phyloP scores from a whole-genome alignment of 2,797 vertebrate genomes.

The Fistularia tabacaria region DNA sequence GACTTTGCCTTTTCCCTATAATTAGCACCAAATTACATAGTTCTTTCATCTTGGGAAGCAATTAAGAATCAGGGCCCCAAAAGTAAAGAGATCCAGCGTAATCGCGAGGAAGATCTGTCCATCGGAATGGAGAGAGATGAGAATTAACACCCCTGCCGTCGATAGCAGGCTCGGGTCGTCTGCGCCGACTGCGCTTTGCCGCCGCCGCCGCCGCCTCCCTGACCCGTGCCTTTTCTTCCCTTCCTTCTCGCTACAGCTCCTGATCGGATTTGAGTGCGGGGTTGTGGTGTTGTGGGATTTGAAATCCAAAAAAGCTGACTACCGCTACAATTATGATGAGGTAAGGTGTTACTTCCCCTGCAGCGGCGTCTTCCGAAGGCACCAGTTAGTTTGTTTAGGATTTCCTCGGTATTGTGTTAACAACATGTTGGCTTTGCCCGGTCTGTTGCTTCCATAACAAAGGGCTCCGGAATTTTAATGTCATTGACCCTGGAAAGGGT shows the following conservation, averaged over 20 bases:
- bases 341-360: slow-evolving; percentile 69
- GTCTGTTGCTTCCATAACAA: background rate
- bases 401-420: background rate
- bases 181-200: slow-evolving; percentile 21
- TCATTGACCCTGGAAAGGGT: too few species aligned
- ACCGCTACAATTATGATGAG: slow-evolving; percentile 96
- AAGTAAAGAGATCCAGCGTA: background rate
- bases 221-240: slow-evolving; percentile 23
- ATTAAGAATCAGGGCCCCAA: background rate
- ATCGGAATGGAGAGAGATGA: background rate
- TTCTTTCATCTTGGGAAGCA: background rate
- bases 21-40: background rate
- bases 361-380: background rate
- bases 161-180: background rate
- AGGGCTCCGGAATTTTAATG: background rate
- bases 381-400: slow-evolving; percentile 6
- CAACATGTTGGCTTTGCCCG: slow-evolving; percentile 12
- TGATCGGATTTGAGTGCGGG: slow-evolving; percentile 96
- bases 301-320: slow-evolving; percentile 97
- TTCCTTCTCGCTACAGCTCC: slow-evolving; percentile 78
- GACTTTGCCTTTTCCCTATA: background rate
- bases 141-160: background rate
- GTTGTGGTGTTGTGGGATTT: slow-evolving; percentile 95
- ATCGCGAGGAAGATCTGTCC: background rate
- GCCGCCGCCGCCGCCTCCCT: slow-evolving; percentile 3